Conservation (phyloP, 1,140 invertebrate species). For the Diorhabda sublineata region DNA sequence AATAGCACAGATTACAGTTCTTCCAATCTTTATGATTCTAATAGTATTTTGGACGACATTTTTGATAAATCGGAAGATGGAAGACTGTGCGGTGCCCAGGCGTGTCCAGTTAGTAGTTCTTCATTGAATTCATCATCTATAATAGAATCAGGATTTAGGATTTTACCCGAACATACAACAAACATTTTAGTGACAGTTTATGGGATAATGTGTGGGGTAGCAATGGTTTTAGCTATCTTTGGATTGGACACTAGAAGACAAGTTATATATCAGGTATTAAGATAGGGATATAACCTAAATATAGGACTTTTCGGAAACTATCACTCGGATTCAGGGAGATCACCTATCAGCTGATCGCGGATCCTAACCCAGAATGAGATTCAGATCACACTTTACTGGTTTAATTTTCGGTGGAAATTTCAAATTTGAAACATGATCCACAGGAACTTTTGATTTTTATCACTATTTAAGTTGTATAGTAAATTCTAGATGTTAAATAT, state of each 20-base stretch:
- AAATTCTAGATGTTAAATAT: no score
- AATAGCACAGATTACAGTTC: slow-evolving; percentile 21
- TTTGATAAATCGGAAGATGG: slow-evolving; percentile 50
- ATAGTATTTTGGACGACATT: slow-evolving; percentile 44
- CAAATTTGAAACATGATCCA: no score
- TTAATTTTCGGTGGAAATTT: no score
- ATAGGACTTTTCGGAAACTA: no score
- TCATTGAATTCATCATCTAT: slow-evolving; percentile 5
- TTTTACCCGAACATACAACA: slow-evolving; percentile 47
- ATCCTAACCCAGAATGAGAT: no score
- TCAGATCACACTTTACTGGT: no score
- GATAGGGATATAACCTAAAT: no score
- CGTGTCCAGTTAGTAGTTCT: slow-evolving; percentile 47
- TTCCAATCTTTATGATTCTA: slow-evolving; percentile 30
- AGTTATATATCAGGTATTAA: slow-evolving; percentile 22
- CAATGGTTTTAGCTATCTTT: slow-evolving; percentile 52
- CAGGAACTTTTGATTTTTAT: no score
- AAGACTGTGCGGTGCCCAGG: slow-evolving; percentile 52
- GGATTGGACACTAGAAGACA: slow-evolving; percentile 46
- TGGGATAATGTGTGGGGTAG: slow-evolving; percentile 52
- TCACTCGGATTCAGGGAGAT: no score
- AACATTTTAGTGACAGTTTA: slow-evolving; percentile 53
- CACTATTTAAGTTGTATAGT: no score
- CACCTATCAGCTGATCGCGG: no score
- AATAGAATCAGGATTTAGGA: slow-evolving; percentile 27